A percentile compares a stretch with the other conserved stretches of the same genome.
Evolutionary conservation across 2,113 vertebrate genomes (phyloP).

Genomic region (Istiophorus platypterus): DNA sequence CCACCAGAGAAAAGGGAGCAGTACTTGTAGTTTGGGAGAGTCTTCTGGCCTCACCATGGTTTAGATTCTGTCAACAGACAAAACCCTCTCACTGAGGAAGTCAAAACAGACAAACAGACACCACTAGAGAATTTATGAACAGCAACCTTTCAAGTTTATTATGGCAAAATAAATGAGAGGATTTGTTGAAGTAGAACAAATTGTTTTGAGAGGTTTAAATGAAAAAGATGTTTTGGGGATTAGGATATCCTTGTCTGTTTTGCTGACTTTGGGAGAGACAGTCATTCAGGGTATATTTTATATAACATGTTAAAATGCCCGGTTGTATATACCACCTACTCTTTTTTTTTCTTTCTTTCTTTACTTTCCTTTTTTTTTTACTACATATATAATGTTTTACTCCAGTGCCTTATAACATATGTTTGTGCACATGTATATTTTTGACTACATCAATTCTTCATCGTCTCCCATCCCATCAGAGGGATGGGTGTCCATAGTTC

Average conservation of each 20-base stretch:
- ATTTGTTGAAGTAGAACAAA: conserved; percentile 27
- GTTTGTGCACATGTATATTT: conserved; percentile 69
- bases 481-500: conserved; percentile 40
- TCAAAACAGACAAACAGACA: conserved; percentile 73
- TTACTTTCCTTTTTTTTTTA: conserved; percentile 55
- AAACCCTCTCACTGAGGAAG: conserved; percentile 81
- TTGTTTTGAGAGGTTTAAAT: conserved; percentile 24
- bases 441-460: conserved; percentile 46
- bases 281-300: conserved; percentile 81
- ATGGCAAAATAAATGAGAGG: conserved; percentile 37
- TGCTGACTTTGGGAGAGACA: conserved; percentile 74
- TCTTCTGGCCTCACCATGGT: conserved; percentile 84
- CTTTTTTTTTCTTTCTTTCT: conserved; percentile 29
- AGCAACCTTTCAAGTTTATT: conserved; percentile 47
- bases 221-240: conserved; percentile 32
- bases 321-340: conserved; percentile 72
- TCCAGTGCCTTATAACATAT: conserved; percentile 77
- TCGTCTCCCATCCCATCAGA: conserved; percentile 38
- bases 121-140: conserved; percentile 47
- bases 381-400: conserved; percentile 77
- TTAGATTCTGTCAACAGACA: conserved; percentile 84
- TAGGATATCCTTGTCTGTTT: conserved; percentile 70
- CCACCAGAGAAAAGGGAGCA: conserved; percentile 91
- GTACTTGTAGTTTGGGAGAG: conserved; percentile 89
- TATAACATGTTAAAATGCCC: conserved; percentile 77